These are phyloP conservation scores for Heterotilapia buettikoferi DNA, from an alignment of 2,113 vertebrate species.

Conservation along the genomic window DNA sequence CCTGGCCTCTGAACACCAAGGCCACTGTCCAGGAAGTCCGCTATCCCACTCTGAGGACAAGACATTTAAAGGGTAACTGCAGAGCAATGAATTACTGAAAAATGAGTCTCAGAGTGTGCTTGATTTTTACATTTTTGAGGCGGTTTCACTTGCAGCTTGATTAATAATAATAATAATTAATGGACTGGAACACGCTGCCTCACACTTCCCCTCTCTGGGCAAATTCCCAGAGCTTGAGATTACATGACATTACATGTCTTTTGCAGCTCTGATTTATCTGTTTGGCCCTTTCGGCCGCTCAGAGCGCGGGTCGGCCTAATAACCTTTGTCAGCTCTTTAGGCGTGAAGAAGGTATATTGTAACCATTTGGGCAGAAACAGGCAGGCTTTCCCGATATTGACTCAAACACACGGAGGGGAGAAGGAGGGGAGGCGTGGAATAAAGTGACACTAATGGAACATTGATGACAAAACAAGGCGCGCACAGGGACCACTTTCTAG, in stretches of 20 bases:
- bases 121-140: neutral
- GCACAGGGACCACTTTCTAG: slow-evolving; percentile 71
- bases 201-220: neutral
- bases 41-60: neutral
- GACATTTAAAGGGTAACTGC: neutral
- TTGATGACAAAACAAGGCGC: slow-evolving; percentile 76
- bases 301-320: slow-evolving; percentile 55
- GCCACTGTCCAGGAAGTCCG: slow-evolving; percentile 56
- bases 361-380: slow-evolving; percentile 74
- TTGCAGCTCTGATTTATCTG: slow-evolving; percentile 39
- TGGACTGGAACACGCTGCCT: neutral
- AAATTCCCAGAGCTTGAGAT: slow-evolving; percentile 26
- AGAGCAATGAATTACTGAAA: neutral
- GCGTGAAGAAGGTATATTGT: slow-evolving; percentile 76
- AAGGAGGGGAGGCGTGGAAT: slow-evolving; percentile 64
- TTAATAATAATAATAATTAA: slow-evolving; percentile 19
- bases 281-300: slow-evolving; percentile 3
- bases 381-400: slow-evolving; percentile 75
- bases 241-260: slow-evolving; percentile 47
- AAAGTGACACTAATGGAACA: slow-evolving; percentile 82
- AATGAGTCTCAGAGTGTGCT: neutral
- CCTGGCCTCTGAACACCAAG: slow-evolving; percentile 47
- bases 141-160: neutral
- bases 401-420: slow-evolving; percentile 55
- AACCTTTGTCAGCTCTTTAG: slow-evolving; percentile 72